Conservation (phyloP, 2,113 vertebrate genomes). For the Ailurus styani region DNA sequence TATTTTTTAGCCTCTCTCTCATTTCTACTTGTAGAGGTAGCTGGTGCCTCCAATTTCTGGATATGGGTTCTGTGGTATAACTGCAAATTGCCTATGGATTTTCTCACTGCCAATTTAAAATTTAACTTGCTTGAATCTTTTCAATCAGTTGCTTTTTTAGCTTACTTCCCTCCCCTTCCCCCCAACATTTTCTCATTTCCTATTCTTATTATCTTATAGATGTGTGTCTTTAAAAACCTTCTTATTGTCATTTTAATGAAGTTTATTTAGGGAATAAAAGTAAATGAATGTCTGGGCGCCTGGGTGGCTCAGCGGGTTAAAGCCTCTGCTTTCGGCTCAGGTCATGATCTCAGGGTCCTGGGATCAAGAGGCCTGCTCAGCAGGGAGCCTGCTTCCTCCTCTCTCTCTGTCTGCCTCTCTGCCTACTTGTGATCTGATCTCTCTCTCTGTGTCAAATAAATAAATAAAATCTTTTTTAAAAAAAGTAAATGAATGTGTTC, state of each 20-base stretch:
- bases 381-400: too few species aligned
- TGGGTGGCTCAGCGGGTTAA: too few species aligned
- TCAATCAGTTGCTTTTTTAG: background rate
- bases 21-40: background rate
- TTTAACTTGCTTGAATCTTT: background rate
- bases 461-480: too few species aligned
- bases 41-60: background rate
- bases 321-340: too few species aligned
- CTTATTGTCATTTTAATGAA: background rate
- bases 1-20: background rate
- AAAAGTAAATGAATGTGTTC: background rate
- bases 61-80: background rate
- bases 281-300: background rate
- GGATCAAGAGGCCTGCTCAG: too few species aligned
- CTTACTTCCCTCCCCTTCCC: background rate
- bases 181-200: background rate
- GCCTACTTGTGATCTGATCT: too few species aligned
- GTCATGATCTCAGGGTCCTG: too few species aligned
- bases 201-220: background rate
- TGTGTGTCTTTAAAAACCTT: background rate
- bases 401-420: too few species aligned
- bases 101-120: background rate
- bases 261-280: background rate
- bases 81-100: background rate
- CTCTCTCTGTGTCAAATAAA: too few species aligned